phyloP scores from a whole-genome alignment of 2,797 vertebrate genomes.

The Mergus octosetaceus region DNA sequence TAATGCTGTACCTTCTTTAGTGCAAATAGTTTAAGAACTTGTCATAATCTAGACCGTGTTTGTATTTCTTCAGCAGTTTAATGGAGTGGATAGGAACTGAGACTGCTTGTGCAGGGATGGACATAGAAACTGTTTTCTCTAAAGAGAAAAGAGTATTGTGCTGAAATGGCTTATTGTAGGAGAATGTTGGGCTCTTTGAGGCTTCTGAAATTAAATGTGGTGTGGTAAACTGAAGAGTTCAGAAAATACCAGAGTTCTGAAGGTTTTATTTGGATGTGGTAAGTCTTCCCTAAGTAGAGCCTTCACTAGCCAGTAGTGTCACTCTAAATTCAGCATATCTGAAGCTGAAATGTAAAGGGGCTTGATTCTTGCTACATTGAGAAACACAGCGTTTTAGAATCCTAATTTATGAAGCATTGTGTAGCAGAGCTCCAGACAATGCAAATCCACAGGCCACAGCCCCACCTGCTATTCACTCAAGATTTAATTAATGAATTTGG shows the following conservation, averaged over 20 bases:
- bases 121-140: neutral
- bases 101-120: neutral
- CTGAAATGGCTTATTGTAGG: neutral
- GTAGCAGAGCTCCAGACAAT: neutral
- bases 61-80: neutral
- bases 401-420: neutral
- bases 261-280: neutral
- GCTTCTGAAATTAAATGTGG: neutral
- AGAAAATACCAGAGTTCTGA: neutral
- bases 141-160: neutral
- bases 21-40: neutral
- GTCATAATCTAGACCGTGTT: neutral
- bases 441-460: neutral
- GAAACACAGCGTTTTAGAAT: neutral
- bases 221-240: neutral
- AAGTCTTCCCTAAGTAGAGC: neutral
- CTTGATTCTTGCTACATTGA: neutral
- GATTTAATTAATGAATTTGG: neutral
- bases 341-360: neutral
- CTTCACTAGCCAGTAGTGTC: neutral
- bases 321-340: neutral
- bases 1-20: neutral
- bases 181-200: neutral
- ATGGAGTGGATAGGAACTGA: no score
- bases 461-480: neutral